A percentile compares a stretch with the other conserved stretches of the same genome.
Evolutionary conservation across 1,140 invertebrate genomes (phyloP).

Genomic region (Zophobas morio): DNA sequence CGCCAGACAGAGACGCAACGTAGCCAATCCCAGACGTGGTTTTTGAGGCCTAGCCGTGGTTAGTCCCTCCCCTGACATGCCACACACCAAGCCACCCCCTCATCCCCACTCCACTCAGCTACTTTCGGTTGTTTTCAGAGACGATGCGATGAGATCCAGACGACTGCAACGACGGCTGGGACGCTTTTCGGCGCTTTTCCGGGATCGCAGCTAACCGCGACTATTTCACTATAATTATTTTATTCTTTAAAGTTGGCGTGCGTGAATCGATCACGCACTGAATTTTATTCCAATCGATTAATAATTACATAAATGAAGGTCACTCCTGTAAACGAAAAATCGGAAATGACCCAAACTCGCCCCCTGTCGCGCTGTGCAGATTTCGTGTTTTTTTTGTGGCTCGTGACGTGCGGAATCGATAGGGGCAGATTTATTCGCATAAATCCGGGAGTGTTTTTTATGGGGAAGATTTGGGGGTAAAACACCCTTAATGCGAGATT

Average conservation of each 20-base stretch:
- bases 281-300: too few relatives aligned
- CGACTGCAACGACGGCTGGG: neutral
- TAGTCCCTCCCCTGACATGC: conserved; percentile 67
- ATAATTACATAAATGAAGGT: too few relatives aligned
- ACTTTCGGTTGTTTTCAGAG: conserved; percentile 61
- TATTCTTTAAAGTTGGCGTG: too few relatives aligned
- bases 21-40: conserved; percentile 68
- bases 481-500: conserved; percentile 35
- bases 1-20: conserved; percentile 62
- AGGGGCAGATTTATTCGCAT: conserved; percentile 15
- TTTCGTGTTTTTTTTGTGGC: conserved; percentile 10
- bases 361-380: neutral
- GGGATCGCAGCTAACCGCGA: neutral
- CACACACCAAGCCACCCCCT: conserved; percentile 64
- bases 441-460: conserved; percentile 30
- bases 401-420: conserved; percentile 3
- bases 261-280: too few relatives aligned
- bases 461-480: conserved; percentile 37
- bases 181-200: conserved; percentile 6
- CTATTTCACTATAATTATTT: too few relatives aligned
- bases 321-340: too few relatives aligned
- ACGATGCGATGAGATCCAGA: conserved; percentile 24
- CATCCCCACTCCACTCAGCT: conserved; percentile 59
- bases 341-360: too few relatives aligned
- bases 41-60: conserved; percentile 68